These are phyloP conservation scores for Bembecia ichneumoniformis DNA, from an alignment of 2,888 invertebrate genomes.

Conservation along the genomic window DNA sequence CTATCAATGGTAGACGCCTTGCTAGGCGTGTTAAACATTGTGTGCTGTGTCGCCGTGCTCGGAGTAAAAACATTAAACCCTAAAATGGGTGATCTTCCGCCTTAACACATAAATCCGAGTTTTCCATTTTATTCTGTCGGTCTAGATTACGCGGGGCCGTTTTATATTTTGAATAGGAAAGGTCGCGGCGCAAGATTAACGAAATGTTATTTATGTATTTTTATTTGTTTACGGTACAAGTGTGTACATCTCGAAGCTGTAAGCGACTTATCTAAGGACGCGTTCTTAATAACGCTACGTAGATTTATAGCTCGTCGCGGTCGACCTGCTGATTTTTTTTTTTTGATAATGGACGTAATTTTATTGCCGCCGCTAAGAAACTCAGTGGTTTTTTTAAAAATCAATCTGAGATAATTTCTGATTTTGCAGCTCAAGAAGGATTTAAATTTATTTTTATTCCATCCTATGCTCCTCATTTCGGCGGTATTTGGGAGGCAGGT, in stretches of 20 bases:
- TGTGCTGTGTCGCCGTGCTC: background rate
- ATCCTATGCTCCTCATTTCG: conserved; percentile 11
- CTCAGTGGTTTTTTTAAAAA: conserved; percentile 1
- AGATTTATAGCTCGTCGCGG: conserved; percentile 22
- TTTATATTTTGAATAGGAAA: conserved; percentile 2
- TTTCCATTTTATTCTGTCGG: conserved; percentile 6
- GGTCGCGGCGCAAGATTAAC: conserved; percentile 8
- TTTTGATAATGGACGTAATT: conserved; percentile 21
- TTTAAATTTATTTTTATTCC: conserved; percentile 3
- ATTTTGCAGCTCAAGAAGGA: conserved; percentile 2
- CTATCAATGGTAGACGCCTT: conserved; percentile 7
- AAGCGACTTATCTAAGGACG: conserved; percentile 16
- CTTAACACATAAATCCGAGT: conserved; percentile 2
- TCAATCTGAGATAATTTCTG: background rate
- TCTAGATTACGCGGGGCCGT: conserved; percentile 5
- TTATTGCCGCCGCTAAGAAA: conserved; percentile 18
- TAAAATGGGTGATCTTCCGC: conserved; percentile 7
- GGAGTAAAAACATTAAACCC: conserved; percentile 1
- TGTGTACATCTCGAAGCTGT: conserved; percentile 18
- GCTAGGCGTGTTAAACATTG: conserved; percentile 5
- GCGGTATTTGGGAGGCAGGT: no score
- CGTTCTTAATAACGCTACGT: no score
- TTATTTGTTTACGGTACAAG: conserved; percentile 16
- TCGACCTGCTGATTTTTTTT: no score
- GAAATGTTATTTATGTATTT: conserved; percentile 13